Percentiles rank a stretch among this genome's conserved stretches.
These are phyloP conservation scores for Catamblyrhynchus diadema DNA, from an alignment of 2,797 vertebrate species.

Conservation along the genomic window DNA sequence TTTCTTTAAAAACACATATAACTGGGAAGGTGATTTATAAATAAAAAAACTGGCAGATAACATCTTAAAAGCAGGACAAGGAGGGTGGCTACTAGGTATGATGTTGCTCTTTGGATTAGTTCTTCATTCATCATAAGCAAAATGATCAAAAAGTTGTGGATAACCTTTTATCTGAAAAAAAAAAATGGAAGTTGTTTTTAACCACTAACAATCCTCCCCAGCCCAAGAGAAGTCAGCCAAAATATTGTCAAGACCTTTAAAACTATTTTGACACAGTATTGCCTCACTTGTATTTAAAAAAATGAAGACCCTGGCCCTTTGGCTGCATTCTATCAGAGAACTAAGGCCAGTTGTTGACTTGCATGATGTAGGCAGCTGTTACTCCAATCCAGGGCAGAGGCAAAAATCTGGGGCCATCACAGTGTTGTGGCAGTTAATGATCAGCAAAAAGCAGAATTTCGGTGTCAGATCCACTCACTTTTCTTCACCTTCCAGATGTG, in stretches of 20 bases:
- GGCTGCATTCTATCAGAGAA: neutral
- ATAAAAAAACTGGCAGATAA: neutral
- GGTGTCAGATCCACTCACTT: neutral
- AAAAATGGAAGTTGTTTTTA: neutral
- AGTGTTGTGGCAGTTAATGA: neutral
- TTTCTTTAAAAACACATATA: neutral
- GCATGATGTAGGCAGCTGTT: neutral
- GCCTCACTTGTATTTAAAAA: neutral
- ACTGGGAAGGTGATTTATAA: neutral
- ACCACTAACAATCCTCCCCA: neutral
- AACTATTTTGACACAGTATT: constrained; percentile 8
- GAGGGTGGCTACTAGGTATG: neutral
- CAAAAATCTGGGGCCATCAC: neutral
- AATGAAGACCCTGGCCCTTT: neutral
- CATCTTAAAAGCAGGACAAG: neutral
- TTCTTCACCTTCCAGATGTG: neutral
- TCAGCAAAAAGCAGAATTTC: neutral
- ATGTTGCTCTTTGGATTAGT: neutral
- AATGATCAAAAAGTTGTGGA: neutral
- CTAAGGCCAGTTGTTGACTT: neutral
- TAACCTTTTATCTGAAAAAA: neutral
- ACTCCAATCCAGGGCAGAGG: neutral
- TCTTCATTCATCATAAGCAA: neutral
- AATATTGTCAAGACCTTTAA: neutral
- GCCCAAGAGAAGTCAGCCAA: neutral